Evolutionary conservation across 2,888 invertebrate genomes (phyloP).

Genomic region (Hoplodrina blanda): DNA sequence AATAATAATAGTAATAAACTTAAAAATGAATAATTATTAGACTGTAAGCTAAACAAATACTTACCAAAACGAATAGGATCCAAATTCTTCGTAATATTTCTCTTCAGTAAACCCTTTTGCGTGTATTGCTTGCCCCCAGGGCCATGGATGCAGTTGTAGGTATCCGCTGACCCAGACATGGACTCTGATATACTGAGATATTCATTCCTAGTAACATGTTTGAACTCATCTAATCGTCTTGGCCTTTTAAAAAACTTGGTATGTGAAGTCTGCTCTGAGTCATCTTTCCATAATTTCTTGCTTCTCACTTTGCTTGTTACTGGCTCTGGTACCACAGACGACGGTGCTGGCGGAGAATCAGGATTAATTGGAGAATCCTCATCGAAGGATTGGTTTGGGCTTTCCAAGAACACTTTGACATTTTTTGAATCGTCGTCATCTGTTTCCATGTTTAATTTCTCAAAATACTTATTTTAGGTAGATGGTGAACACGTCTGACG

Average conservation of each 20-base stretch:
- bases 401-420: no score
- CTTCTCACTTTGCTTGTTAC: constrained; percentile 2
- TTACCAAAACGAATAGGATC: constrained; percentile 75
- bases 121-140: constrained; percentile 75
- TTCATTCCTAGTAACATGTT: constrained; percentile 71
- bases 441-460: no score
- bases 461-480: no score
- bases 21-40: no score
- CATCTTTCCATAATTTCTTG: constrained; percentile 57
- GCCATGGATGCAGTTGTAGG: constrained; percentile 77
- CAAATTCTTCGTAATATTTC: constrained; percentile 75
- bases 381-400: no score
- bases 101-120: constrained; percentile 73
- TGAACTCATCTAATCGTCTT: constrained; percentile 56
- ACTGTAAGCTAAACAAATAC: not conserved
- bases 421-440: no score
- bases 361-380: not conserved
- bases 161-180: constrained; percentile 76
- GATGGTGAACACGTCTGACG: no score
- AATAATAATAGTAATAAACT: no score
- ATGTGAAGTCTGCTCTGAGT: constrained; percentile 69
- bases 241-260: constrained; percentile 75
- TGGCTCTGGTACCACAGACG: not conserved
- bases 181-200: constrained; percentile 74
- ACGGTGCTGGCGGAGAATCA: no score